Conservation (phyloP, 1,140 invertebrate species). For the Drosophila sturtevanti region DNA sequence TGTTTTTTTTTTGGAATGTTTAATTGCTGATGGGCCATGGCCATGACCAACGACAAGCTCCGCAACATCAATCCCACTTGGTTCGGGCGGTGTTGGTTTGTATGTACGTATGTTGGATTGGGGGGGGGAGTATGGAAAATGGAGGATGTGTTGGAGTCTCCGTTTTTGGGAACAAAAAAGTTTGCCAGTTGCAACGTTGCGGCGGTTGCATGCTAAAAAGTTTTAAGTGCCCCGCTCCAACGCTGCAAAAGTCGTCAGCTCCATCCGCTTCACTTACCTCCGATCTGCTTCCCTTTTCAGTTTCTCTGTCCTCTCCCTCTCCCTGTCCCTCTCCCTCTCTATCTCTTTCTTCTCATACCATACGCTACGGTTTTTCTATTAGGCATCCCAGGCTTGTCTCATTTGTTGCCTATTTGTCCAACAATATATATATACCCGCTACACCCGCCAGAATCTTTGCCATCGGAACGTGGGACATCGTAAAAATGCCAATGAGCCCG, state of each 20-base stretch:
- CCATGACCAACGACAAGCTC: conserved; percentile 40
- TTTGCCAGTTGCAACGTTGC: conserved; percentile 65
- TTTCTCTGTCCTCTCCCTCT: too few species aligned
- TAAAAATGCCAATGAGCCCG: conserved; percentile 80
- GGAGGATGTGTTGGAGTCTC: background rate
- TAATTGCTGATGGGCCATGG: conserved; percentile 64
- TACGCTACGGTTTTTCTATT: conserved; percentile 77
- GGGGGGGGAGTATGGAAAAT: too few species aligned
- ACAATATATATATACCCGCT: conserved; percentile 9
- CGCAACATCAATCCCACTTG: conserved; percentile 16
- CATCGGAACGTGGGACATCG: conserved; percentile 45
- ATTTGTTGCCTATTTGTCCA: conserved; percentile 77
- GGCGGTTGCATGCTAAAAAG: conserved; percentile 76
- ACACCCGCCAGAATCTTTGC: background rate
- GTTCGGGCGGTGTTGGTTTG: too few species aligned
- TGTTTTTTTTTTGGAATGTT: conserved; percentile 3
- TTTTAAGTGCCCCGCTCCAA: conserved; percentile 75
- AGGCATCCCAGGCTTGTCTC: conserved; percentile 71
- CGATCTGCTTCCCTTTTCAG: too few species aligned
- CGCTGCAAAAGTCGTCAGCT: conserved; percentile 14
- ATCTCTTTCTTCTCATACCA: conserved; percentile 31
- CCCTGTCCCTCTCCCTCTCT: background rate
- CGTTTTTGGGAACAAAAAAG: conserved; percentile 41
- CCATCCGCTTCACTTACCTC: too few species aligned
- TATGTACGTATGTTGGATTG: too few species aligned